Percentiles rank a stretch among this genome's conserved stretches.
phyloP scores from a whole-genome alignment of 2,888 invertebrate species.

The Caenorhabditis becei region DNA sequence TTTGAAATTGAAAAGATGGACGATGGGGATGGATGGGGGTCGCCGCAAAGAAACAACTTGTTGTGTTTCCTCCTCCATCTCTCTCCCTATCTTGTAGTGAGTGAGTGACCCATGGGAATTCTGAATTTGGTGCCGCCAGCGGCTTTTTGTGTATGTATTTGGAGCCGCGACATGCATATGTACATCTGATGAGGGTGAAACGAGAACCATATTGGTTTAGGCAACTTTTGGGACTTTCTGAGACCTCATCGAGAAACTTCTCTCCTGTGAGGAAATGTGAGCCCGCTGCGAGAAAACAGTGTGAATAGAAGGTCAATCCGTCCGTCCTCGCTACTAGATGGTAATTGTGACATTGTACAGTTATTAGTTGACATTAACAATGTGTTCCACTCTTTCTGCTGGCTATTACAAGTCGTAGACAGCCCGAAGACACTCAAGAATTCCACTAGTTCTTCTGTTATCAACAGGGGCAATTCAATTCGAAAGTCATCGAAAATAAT shows the following conservation, averaged over 20 bases:
- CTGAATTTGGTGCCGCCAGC: conserved; percentile 1
- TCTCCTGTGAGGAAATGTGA: conserved; percentile 19
- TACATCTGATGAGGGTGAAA: conserved; percentile 50
- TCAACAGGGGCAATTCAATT: conserved; percentile 13
- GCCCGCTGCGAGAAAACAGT: neutral
- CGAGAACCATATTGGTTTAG: conserved; percentile 33
- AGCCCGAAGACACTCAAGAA: neutral
- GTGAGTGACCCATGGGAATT: conserved; percentile 51
- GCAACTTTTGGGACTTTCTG: conserved; percentile 3
- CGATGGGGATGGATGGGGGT: conserved; percentile 20
- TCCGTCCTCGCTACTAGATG: neutral
- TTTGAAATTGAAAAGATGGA: conserved; percentile 58
- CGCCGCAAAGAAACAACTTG: conserved; percentile 56
- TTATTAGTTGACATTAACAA: conserved; percentile 59
- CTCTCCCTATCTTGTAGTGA: conserved; percentile 9
- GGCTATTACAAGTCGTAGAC: neutral
- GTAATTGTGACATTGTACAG: conserved; percentile 41
- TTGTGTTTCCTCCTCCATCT: conserved; percentile 26
- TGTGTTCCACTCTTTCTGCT: neutral
- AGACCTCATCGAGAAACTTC: neutral
- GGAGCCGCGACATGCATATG: conserved; percentile 12
- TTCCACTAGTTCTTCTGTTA: conserved; percentile 7
- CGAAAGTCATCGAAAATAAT: conserved; percentile 33
- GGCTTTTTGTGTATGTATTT: conserved; percentile 16
- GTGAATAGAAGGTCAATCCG: conserved; percentile 13